phyloP scores from a whole-genome alignment of 2,797 vertebrate genomes.

The Artibeus jamaicensis region DNA sequence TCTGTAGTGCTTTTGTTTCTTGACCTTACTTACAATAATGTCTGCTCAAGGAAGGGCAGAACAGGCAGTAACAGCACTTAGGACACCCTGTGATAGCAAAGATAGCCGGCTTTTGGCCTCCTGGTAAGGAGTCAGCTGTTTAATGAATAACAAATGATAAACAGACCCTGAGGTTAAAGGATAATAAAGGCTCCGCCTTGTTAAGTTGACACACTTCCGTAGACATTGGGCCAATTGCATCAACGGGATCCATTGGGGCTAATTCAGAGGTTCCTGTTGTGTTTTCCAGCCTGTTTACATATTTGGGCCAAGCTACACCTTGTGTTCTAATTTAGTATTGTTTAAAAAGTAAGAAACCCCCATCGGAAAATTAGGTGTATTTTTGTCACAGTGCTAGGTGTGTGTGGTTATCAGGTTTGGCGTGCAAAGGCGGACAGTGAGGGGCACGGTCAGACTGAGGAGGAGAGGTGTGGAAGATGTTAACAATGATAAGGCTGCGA shows the following conservation, averaged over 20 bases:
- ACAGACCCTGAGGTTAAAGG: slow-evolving; percentile 6
- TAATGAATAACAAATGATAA: slow-evolving; percentile 36
- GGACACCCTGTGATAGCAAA: neutral
- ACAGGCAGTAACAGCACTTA: neutral
- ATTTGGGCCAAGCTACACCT: neutral
- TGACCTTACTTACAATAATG: neutral
- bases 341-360: slow-evolving; percentile 24
- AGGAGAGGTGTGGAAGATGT: slow-evolving; percentile 22
- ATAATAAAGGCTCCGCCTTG: neutral
- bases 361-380: slow-evolving; percentile 47
- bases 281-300: neutral
- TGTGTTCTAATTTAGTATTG: slow-evolving; percentile 16
- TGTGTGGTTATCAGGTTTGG: slow-evolving; percentile 49
- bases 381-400: slow-evolving; percentile 3
- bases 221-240: neutral
- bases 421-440: neutral
- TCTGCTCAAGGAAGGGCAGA: neutral
- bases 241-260: neutral
- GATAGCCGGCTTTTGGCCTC: neutral
- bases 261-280: neutral
- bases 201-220: neutral
- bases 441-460: neutral
- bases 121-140: neutral
- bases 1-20: neutral
- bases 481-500: neutral